Percentiles rank a stretch among this genome's conserved stretches.
Conservation (phyloP, 2,113 vertebrate species). For the Muscicapa adusta region DNA sequence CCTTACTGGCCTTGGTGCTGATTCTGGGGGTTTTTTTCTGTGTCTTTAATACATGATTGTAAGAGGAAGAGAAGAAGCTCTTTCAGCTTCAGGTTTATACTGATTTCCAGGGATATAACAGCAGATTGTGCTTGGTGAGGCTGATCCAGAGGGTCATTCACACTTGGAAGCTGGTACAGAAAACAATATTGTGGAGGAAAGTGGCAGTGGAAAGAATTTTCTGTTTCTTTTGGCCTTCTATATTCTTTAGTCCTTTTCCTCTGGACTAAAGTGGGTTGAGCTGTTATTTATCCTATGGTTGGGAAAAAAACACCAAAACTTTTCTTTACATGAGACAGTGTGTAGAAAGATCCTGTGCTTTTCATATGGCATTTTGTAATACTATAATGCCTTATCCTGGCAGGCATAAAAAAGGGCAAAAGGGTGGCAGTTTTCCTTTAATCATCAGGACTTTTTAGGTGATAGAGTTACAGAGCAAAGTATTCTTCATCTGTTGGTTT, state of each 20-base stretch:
- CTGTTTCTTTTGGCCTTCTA: slow-evolving; percentile 13
- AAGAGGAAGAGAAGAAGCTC: background rate
- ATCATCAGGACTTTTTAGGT: slow-evolving; percentile 45
- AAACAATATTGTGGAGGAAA: background rate
- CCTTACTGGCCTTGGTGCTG: background rate
- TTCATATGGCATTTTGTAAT: background rate
- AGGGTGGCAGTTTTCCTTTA: slow-evolving; percentile 63
- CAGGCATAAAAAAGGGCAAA: slow-evolving; percentile 22
- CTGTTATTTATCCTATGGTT: background rate
- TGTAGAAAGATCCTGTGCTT: slow-evolving; percentile 2
- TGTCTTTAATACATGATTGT: background rate
- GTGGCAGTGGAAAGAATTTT: background rate
- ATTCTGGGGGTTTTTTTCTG: background rate
- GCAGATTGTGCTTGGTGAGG: background rate
- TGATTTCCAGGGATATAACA: background rate
- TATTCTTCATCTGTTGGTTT: slow-evolving; percentile 12
- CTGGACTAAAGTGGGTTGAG: background rate
- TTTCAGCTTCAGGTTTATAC: background rate
- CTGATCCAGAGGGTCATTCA: background rate
- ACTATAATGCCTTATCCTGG: background rate
- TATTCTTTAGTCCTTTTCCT: background rate
- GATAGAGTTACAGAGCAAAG: slow-evolving; percentile 64
- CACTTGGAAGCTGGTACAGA: background rate
- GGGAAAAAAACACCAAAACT: background rate
- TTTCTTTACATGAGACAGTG: background rate